Conservation (phyloP, 2,113 vertebrate species). For the Chlamydotis undulata region DNA sequence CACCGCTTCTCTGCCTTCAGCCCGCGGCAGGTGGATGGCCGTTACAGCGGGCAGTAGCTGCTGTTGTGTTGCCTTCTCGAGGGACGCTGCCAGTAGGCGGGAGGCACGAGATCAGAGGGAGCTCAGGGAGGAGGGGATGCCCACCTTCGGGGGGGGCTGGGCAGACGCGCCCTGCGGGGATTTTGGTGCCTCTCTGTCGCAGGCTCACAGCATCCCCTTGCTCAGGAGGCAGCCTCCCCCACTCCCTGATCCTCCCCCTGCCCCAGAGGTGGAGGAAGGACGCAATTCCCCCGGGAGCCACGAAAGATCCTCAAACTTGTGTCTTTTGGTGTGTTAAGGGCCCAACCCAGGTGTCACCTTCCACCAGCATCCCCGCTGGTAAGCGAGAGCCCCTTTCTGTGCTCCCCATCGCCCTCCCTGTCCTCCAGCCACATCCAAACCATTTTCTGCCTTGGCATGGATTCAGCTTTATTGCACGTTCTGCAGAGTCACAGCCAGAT, state of each 20-base stretch:
- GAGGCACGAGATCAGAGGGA: background rate
- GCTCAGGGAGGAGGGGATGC: background rate
- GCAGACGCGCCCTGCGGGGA: fast-evolving
- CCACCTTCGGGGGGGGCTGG: background rate
- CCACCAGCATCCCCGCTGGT: background rate
- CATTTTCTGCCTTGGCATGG: background rate
- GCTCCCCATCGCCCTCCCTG: background rate
- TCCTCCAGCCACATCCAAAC: background rate
- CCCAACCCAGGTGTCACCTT: background rate
- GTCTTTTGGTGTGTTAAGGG: fast-evolving
- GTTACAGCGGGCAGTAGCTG: fast-evolving
- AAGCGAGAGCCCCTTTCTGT: background rate
- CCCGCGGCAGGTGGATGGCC: fast-evolving
- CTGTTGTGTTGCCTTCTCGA: background rate
- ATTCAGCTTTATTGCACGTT: constrained; percentile 33
- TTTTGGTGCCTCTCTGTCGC: background rate
- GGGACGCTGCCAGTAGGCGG: background rate
- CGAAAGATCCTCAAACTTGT: background rate
- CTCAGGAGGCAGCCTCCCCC: background rate
- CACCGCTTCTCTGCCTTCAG: background rate
- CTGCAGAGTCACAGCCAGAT: background rate
- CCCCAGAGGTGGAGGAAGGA: background rate
- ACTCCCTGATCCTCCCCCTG: fast-evolving
- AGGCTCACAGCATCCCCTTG: background rate
- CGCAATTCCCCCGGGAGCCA: background rate